Evolutionary conservation across 2,113 vertebrate genomes (phyloP).

Genomic region (Charina bottae): DNA sequence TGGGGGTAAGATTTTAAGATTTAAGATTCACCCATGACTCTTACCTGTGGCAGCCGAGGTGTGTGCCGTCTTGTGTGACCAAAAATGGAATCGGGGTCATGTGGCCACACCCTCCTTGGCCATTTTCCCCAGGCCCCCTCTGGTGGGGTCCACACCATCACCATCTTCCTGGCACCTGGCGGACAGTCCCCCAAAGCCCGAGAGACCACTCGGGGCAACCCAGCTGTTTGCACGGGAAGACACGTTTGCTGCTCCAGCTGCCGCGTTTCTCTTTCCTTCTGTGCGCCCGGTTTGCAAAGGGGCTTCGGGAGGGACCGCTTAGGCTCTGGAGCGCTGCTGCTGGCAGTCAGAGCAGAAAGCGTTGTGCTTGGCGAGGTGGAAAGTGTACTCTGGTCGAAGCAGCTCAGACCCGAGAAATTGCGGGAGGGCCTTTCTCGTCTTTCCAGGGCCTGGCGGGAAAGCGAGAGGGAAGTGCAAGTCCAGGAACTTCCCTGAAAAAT

Average conservation of each 20-base stretch:
- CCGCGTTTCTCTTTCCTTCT: background rate
- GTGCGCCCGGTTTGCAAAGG: background rate
- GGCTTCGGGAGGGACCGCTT: no score
- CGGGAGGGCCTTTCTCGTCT: background rate
- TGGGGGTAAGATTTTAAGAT: no score
- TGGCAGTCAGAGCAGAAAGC: no score
- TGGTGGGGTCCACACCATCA: background rate
- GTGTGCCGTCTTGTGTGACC: background rate
- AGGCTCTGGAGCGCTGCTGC: no score
- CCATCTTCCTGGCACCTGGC: background rate
- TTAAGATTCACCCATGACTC: accelerated
- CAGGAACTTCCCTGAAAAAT: background rate
- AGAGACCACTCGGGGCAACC: background rate
- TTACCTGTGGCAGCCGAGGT: background rate
- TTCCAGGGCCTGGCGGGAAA: background rate
- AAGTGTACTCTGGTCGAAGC: no score
- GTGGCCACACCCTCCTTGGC: accelerated
- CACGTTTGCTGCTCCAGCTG: background rate
- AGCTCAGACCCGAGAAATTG: background rate
- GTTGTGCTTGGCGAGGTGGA: no score
- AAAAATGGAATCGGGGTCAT: background rate
- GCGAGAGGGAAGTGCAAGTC: background rate
- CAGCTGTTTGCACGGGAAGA: background rate
- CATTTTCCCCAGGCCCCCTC: background rate
- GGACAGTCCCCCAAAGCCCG: background rate